phyloP scores from a whole-genome alignment of 2,797 vertebrate species.

The Tapirus indicus region DNA sequence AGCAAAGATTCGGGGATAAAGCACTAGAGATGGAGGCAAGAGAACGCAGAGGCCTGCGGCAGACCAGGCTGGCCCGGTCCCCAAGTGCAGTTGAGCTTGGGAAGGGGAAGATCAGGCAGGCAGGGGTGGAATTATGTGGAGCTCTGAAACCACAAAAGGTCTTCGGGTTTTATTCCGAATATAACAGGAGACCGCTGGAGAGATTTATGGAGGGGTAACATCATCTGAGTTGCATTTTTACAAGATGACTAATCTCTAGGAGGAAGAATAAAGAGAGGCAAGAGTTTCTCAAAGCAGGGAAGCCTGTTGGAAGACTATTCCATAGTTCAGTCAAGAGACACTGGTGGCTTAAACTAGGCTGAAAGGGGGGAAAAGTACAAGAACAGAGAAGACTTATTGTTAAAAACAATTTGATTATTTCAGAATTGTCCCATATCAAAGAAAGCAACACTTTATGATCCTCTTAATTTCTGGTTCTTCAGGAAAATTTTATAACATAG shows the following conservation, averaged over 20 bases:
- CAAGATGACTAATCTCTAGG: not conserved
- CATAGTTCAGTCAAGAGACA: not conserved
- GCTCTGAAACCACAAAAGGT: not conserved
- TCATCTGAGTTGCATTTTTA: not conserved
- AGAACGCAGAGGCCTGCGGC: not conserved
- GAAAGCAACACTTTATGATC: not conserved
- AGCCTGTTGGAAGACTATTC: not conserved
- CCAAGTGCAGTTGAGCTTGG: not conserved
- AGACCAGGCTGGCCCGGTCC: not conserved
- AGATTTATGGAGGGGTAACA: not conserved
- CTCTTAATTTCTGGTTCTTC: slow-evolving; percentile 70
- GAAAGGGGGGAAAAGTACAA: not conserved
- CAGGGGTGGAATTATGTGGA: not conserved
- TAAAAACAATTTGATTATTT: slow-evolving; percentile 11
- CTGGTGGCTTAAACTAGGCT: not conserved
- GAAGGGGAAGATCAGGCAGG: not conserved
- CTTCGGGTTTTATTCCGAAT: not conserved
- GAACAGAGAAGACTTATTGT: not conserved
- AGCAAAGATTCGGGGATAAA: not conserved
- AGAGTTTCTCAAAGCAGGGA: not conserved
- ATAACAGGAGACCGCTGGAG: not conserved
- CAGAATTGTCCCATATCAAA: not conserved
- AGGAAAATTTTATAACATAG: slow-evolving; percentile 99
- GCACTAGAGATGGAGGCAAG: not conserved
- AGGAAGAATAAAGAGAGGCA: not conserved